Evolutionary conservation across 1,140 invertebrate species (phyloP).

Genomic region (Cardiocondyla obscurior): DNA sequence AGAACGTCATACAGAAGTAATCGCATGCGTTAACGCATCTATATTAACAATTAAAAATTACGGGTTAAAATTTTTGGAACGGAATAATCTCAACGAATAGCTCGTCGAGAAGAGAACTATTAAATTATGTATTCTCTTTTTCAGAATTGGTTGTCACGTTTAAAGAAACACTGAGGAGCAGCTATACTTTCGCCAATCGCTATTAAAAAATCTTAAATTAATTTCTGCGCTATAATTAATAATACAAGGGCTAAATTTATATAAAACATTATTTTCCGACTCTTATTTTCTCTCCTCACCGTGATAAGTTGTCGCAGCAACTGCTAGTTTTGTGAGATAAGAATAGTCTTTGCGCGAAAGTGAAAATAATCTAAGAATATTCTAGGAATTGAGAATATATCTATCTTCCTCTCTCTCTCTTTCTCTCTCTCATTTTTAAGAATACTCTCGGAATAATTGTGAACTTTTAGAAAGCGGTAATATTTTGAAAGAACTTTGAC

Average conservation of each 20-base stretch:
- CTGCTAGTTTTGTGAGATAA: not conserved
- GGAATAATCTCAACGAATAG: constrained; percentile 2
- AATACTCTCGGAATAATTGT: not conserved
- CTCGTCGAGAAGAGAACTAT: not conserved
- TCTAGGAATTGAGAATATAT: not conserved
- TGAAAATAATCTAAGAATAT: constrained; percentile 11
- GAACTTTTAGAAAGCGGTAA: not conserved
- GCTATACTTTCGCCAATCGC: constrained; percentile 10
- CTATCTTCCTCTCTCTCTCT: not conserved
- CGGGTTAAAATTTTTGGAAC: not conserved
- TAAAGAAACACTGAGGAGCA: not conserved
- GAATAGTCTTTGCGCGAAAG: not conserved
- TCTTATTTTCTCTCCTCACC: constrained; percentile 11
- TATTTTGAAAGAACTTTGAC: not conserved
- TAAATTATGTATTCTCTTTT: not conserved
- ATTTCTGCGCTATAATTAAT: not conserved
- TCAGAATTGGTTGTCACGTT: not conserved
- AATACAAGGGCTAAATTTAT: not conserved
- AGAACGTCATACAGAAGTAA: constrained; percentile 69
- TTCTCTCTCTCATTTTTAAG: not conserved
- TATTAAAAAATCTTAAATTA: constrained; percentile 33
- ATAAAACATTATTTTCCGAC: constrained; percentile 10
- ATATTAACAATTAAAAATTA: not conserved
- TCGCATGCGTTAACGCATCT: constrained; percentile 1
- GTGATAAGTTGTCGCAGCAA: too few species aligned